Conservation (phyloP, 2,113 vertebrate genomes). For the Python bivittatus region DNA sequence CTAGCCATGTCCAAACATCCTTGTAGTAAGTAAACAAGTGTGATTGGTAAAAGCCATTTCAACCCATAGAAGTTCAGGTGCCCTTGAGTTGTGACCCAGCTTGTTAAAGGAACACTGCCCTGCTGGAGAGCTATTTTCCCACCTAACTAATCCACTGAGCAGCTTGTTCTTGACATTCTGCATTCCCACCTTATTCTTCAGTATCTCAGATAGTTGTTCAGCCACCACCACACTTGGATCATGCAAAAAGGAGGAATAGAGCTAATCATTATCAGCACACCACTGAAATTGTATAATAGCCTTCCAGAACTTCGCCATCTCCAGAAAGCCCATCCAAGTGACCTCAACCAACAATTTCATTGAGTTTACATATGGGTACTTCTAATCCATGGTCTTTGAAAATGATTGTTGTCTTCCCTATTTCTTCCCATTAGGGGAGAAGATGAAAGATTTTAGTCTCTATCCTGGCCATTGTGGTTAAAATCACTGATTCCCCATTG, state of each 20-base stretch:
- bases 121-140: neutral
- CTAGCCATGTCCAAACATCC: neutral
- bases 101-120: neutral
- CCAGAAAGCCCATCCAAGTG: neutral
- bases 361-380: neutral
- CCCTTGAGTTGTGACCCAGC: neutral
- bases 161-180: neutral
- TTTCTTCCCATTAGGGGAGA: neutral
- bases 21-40: neutral
- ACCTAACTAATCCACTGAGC: neutral
- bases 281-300: neutral
- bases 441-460: neutral
- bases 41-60: neutral
- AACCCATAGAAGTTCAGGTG: neutral
- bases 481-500: neutral
- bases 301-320: neutral
- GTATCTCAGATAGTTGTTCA: neutral
- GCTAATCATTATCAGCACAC: neutral
- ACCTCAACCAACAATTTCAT: neutral
- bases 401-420: neutral
- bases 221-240: neutral
- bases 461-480: neutral
- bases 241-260: neutral
- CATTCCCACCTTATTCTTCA: neutral
- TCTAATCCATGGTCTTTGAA: neutral